Conservation (phyloP, 2,888 invertebrate species). For the Caenorhabditis afra region DNA sequence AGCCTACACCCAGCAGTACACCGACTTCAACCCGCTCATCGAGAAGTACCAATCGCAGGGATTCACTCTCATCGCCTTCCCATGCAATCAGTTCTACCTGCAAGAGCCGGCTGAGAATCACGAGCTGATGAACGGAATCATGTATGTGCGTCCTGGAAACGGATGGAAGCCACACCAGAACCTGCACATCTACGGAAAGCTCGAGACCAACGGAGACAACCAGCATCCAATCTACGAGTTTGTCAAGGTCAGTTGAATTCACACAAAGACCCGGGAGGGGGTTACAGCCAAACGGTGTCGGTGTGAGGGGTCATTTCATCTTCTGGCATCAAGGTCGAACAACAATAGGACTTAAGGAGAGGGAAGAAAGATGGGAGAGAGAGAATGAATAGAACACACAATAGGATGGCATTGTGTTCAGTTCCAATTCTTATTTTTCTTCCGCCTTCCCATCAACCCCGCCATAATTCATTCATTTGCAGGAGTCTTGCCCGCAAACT, state of each 20-base stretch:
- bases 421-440: constrained; percentile 23
- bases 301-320: constrained; percentile 22
- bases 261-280: not conserved
- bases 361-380: not conserved
- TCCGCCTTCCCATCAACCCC: not conserved
- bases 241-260: constrained; percentile 73
- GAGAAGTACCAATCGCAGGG: constrained; percentile 76
- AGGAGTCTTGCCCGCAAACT: constrained; percentile 80
- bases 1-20: constrained; percentile 81
- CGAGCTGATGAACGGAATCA: constrained; percentile 79
- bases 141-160: constrained; percentile 80
- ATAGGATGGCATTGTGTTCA: constrained; percentile 52
- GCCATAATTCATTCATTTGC: constrained; percentile 48
- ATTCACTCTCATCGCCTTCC: constrained; percentile 80
- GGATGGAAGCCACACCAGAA: constrained; percentile 80
- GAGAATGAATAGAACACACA: constrained; percentile 23
- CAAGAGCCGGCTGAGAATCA: constrained; percentile 80
- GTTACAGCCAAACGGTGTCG: constrained; percentile 17
- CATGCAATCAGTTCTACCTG: constrained; percentile 81
- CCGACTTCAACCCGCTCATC: constrained; percentile 80
- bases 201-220: constrained; percentile 80
- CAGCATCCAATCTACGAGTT: constrained; percentile 81
- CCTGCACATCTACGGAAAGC: constrained; percentile 80
- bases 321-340: constrained; percentile 40
- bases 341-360: constrained; percentile 8